Evolutionary conservation across 35 echinoderm and acorn worm genomes (phyloP), one percentile per base, ranked within the genome.

Genomic region (Heliocidaris erythrogramma): DNA sequence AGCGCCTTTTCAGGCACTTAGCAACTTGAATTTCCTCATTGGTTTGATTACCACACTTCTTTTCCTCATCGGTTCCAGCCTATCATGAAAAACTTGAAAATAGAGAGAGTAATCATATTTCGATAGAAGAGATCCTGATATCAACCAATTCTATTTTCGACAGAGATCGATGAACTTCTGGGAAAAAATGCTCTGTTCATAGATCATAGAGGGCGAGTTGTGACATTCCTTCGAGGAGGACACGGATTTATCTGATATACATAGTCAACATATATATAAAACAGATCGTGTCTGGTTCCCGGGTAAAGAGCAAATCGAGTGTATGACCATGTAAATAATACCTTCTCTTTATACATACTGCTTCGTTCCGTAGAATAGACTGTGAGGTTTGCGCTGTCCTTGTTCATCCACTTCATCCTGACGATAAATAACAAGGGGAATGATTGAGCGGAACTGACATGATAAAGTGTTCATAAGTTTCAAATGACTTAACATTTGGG

Each of bases 31-130:
- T 93, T 9, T 93, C 92, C 53, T 93, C 92, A 21, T 32, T 27
- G 93, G 93, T 85, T 94, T 94, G 13, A 94, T 85, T 30, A 94
- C 31, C 17, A 94, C 31, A 42, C 32, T 71, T 85, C 65, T 94
- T 31, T 2, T 94, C 71, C 85, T 94, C 52, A 48, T 94, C 7
- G 93, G 93, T 71, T 65, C 93, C 32, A 94, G 93, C 69, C 85
- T 71, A 48, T 94, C 93, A 17, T 48, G 32, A 32, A 94, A 60
- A 47, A 16, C 35, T 13, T 24, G 30, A n/a, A n/a, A n/a, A n/a
- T n/a, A n/a, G 42, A 94, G 93, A 94, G 93, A 94, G 13, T 71
- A 6, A 85, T 85, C 42, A 94, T 94, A 94, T 32, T 85, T 94
- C 71, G 30, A 85, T 31, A 85, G 52, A 94, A 21, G 59, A 94